Conservation (phyloP, 2,113 vertebrate species). For the Cricetomys ansorgei region DNA sequence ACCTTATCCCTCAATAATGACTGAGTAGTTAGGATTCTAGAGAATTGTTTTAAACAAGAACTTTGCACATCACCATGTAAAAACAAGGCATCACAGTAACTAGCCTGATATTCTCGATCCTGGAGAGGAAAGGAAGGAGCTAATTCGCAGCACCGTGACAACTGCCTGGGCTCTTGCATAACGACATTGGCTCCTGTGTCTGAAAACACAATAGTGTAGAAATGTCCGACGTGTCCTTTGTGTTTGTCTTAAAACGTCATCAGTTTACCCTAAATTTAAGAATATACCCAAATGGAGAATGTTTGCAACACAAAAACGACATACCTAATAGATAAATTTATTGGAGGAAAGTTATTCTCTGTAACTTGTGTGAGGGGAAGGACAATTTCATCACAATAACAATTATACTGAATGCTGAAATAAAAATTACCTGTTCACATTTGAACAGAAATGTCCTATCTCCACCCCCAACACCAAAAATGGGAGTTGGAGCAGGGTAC, state of each 20-base stretch:
- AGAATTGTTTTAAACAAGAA: conserved; percentile 50
- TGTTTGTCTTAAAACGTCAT: conserved; percentile 60
- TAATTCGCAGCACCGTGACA: background rate
- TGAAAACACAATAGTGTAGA: background rate
- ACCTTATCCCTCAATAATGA: background rate
- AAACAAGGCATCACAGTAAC: conserved; percentile 32
- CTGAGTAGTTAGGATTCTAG: background rate
- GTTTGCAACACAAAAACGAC: conserved; percentile 55
- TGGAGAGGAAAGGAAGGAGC: conserved; percentile 20
- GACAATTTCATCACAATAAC: conserved; percentile 76
- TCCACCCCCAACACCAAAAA: conserved; percentile 49
- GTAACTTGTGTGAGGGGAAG: conserved; percentile 43
- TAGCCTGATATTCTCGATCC: conserved; percentile 10
- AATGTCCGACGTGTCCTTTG: conserved; percentile 7
- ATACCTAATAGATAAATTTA: conserved; percentile 32
- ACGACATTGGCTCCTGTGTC: background rate
- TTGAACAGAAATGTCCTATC: conserved; percentile 64
- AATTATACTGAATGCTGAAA: conserved; percentile 71
- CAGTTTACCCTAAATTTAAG: conserved; percentile 67
- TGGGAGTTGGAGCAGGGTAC: background rate
- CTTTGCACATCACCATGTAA: conserved; percentile 58
- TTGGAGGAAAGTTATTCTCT: conserved; percentile 25
- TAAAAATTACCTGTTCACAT: conserved; percentile 73
- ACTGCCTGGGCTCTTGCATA: background rate
- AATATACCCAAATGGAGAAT: conserved; percentile 60